These are phyloP conservation scores for Cyanoliseus patagonus DNA, from an alignment of 2,113 vertebrate genomes.

Conservation along the genomic window DNA sequence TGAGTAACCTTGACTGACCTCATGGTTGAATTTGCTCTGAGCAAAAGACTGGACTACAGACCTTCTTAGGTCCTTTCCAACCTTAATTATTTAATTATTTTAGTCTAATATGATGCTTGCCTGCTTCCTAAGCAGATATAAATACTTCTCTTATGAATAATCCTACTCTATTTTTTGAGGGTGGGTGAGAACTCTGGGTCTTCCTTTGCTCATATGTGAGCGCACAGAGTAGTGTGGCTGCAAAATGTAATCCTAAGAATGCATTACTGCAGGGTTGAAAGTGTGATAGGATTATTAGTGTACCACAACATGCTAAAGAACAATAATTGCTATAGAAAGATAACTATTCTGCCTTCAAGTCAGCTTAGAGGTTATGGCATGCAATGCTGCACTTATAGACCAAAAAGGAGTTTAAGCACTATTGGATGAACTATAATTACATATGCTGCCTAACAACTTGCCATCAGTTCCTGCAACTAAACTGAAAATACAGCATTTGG, in stretches of 20 bases:
- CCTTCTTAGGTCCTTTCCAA: not conserved
- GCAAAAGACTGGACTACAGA: not conserved
- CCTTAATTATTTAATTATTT: not conserved
- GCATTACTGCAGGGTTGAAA: not conserved
- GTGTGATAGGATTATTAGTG: not conserved
- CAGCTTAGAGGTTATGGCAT: not conserved
- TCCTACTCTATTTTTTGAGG: not conserved
- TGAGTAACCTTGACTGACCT: not conserved
- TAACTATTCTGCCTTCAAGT: not conserved
- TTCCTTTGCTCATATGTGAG: not conserved
- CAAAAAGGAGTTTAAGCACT: not conserved
- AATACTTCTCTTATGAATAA: not conserved
- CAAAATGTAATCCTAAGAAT: not conserved
- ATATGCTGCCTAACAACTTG: not conserved
- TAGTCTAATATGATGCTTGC: not conserved
- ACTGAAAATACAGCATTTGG: not conserved
- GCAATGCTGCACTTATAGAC: not conserved
- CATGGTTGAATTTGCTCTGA: not conserved
- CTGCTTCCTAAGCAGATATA: not conserved
- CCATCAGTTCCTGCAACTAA: not conserved
- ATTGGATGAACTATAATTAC: not conserved
- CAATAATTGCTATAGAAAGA: not conserved
- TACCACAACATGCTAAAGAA: not conserved
- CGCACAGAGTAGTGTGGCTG: not conserved
- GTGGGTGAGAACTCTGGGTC: not conserved